phyloP scores from a whole-genome alignment of 2,888 invertebrate species.

The Slavum lentiscoides region DNA sequence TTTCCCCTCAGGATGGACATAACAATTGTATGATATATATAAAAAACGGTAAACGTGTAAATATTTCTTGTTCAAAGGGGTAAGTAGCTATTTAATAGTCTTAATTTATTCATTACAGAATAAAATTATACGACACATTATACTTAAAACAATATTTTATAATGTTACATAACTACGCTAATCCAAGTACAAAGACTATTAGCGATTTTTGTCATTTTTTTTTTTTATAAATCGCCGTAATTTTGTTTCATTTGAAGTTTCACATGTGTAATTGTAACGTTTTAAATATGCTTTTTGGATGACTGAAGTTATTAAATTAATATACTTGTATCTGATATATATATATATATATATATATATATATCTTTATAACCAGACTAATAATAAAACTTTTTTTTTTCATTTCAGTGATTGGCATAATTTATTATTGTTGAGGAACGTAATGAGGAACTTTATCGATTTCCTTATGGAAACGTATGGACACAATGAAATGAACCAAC shows the following conservation, averaged over 20 bases:
- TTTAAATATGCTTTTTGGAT: no score
- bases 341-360: no score
- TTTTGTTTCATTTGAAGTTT: no score
- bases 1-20: constrained; percentile 56
- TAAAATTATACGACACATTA: no score
- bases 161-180: no score
- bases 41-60: constrained; percentile 59
- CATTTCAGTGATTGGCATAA: constrained; percentile 45
- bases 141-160: no score
- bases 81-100: constrained; percentile 58
- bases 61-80: constrained; percentile 60
- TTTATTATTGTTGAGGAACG: constrained; percentile 6
- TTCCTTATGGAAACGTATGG: constrained; percentile 47
- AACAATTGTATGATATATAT: constrained; percentile 59
- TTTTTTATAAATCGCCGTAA: no score
- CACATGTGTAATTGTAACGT: no score
- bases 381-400: background rate
- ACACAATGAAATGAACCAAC: constrained; percentile 12
- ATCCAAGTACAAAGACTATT: no score
- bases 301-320: no score
- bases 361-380: background rate
- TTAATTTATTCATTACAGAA: background rate
- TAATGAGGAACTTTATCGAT: constrained; percentile 15
- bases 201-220: no score
- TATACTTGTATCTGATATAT: no score